Percentiles rank a stretch among this genome's conserved stretches.
phyloP scores from a whole-genome alignment of 2,888 invertebrate species.

The Tiliacea citrago region DNA sequence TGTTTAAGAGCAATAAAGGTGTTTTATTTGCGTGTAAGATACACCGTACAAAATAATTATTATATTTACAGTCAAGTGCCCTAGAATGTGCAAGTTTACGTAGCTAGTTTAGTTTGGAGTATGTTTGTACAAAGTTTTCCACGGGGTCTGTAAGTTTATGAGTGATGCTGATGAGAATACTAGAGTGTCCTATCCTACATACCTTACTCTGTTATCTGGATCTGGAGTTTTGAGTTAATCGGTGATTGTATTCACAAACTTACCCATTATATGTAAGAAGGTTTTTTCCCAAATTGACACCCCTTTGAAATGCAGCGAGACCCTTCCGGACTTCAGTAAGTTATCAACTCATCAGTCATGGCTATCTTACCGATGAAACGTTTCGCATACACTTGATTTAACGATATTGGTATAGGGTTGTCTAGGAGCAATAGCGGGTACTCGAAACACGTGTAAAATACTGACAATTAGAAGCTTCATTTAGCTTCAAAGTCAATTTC shows the following conservation, averaged over 20 bases:
- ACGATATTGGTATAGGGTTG: not conserved
- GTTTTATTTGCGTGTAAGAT: not conserved
- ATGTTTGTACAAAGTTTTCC: slow-evolving; percentile 46
- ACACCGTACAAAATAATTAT: slow-evolving; percentile 57
- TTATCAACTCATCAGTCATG: not conserved
- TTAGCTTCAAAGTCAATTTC: not conserved
- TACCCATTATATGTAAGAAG: not conserved
- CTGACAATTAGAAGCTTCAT: not conserved
- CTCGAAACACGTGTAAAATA: not conserved
- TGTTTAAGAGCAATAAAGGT: slow-evolving; percentile 8
- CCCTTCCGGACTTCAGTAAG: not conserved
- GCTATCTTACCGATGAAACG: not conserved
- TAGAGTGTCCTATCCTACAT: not conserved
- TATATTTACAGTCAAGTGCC: slow-evolving; percentile 61
- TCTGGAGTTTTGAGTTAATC: not conserved
- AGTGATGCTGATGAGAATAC: slow-evolving; percentile 30
- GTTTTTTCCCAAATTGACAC: not conserved
- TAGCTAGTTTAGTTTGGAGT: slow-evolving; percentile 25
- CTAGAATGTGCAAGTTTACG: slow-evolving; percentile 54
- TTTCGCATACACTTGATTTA: not conserved
- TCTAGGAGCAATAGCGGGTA: no score
- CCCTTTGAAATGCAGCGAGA: not conserved
- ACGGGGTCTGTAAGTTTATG: slow-evolving; percentile 23
- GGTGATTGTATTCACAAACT: not conserved
- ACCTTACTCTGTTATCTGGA: not conserved